Conservation (phyloP, 2,888 invertebrate genomes). For the Lepidocyrtinus sp. region DNA sequence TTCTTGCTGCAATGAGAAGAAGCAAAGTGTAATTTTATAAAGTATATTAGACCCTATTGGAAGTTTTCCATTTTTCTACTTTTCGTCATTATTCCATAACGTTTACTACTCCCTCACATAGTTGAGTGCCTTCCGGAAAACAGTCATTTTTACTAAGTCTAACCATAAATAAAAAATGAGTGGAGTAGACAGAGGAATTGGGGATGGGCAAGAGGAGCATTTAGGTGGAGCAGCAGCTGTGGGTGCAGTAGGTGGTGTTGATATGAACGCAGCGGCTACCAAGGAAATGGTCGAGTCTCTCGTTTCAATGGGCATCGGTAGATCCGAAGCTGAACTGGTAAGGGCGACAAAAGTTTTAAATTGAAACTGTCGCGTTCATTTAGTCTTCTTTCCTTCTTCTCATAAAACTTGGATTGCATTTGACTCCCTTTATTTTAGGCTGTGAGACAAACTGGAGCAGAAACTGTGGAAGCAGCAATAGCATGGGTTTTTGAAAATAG, state of each 20-base stretch:
- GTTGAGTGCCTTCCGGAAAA: too few relatives aligned
- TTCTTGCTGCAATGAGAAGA: too few relatives aligned
- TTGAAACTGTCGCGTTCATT: too few relatives aligned
- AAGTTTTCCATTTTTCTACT: too few relatives aligned
- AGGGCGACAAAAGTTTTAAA: slow-evolving; percentile 24
- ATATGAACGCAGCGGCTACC: slow-evolving; percentile 62
- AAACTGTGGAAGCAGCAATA: slow-evolving; percentile 69
- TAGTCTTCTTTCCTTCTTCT: too few relatives aligned
- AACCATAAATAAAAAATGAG: slow-evolving; percentile 30
- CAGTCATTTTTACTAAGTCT: too few relatives aligned
- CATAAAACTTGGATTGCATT: background rate
- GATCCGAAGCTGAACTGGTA: slow-evolving; percentile 68
- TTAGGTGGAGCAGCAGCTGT: slow-evolving; percentile 47
- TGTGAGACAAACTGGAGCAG: slow-evolving; percentile 68
- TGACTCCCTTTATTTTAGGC: slow-evolving; percentile 56
- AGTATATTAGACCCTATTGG: too few relatives aligned
- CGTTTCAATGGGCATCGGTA: slow-evolving; percentile 67
- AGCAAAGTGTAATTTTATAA: too few relatives aligned
- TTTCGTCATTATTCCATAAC: too few relatives aligned
- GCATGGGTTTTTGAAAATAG: slow-evolving; percentile 70
- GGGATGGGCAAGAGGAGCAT: slow-evolving; percentile 43
- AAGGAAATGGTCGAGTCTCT: slow-evolving; percentile 67
- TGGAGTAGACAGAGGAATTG: slow-evolving; percentile 45
- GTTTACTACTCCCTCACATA: too few relatives aligned
- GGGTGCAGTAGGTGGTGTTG: slow-evolving; percentile 59